Conservation (phyloP, 2,888 invertebrate genomes). For the Rhorus exstirpatorius region DNA sequence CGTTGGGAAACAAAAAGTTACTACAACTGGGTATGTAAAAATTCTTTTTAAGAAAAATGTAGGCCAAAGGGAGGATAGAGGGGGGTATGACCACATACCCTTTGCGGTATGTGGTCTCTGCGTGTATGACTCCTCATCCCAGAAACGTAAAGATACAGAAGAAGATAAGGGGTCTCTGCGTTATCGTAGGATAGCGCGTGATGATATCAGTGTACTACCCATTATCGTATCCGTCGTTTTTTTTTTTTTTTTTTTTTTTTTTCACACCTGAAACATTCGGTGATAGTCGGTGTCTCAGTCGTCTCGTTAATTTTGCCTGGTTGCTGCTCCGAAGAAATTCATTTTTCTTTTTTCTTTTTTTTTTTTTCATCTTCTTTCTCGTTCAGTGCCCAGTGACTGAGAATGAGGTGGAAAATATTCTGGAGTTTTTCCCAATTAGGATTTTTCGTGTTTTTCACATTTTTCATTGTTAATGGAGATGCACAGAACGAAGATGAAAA, state of each 20-base stretch:
- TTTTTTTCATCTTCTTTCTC: not conserved
- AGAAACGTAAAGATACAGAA: slow-evolving; percentile 66
- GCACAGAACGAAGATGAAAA: slow-evolving; percentile 70
- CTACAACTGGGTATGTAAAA: slow-evolving; percentile 17
- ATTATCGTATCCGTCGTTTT: slow-evolving; percentile 74
- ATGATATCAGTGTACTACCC: slow-evolving; percentile 76
- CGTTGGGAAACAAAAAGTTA: not conserved
- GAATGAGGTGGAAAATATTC: slow-evolving; percentile 48
- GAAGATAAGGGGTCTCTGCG: slow-evolving; percentile 76
- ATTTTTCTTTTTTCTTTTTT: not conserved
- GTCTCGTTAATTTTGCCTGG: slow-evolving; percentile 51
- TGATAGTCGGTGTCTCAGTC: slow-evolving; percentile 54
- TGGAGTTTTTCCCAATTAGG: slow-evolving; percentile 33
- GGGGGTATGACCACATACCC: too few relatives aligned
- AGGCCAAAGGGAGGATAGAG: slow-evolving; percentile 69
- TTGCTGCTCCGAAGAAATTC: slow-evolving; percentile 3
- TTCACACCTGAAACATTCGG: slow-evolving; percentile 43
- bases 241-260: slow-evolving; percentile 24
- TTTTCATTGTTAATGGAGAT: slow-evolving; percentile 31
- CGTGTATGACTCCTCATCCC: slow-evolving; percentile 62
- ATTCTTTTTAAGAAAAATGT: slow-evolving; percentile 67
- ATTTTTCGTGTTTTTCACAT: slow-evolving; percentile 25
- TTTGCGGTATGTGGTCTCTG: slow-evolving; percentile 8
- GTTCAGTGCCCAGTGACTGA: not conserved
- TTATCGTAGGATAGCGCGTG: slow-evolving; percentile 78